A percentile compares a stretch with the other conserved stretches of the same genome.
phyloP scores from a whole-genome alignment of 2,888 invertebrate genomes.

The Dastarcus helophoroides region DNA sequence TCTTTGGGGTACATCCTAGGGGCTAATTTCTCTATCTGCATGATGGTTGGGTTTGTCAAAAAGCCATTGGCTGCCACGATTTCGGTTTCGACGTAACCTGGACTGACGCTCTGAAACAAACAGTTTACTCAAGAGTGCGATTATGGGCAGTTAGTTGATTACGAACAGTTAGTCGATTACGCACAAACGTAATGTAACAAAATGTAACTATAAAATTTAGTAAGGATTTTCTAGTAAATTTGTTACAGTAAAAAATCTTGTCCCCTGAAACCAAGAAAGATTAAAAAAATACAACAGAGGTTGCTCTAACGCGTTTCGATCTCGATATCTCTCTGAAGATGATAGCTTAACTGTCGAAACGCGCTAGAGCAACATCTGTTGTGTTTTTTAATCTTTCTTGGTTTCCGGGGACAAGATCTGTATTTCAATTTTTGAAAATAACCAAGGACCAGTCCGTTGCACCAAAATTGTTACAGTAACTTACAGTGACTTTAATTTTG shows the following conservation, averaged over 20 bases:
- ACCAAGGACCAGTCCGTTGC: too few species aligned
- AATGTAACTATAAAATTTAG: too few species aligned
- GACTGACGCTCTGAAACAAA: slow-evolving; percentile 21
- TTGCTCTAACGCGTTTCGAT: too few species aligned
- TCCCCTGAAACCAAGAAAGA: too few species aligned
- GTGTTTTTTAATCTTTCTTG: too few species aligned
- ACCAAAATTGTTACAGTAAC: slow-evolving; percentile 6
- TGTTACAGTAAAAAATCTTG: neutral
- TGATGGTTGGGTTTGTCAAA: slow-evolving; percentile 11
- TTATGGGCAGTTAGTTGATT: neutral
- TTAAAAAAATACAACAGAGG: too few species aligned
- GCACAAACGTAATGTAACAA: neutral
- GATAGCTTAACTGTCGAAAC: too few species aligned
- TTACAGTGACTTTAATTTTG: slow-evolving; percentile 17
- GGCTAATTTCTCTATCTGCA: slow-evolving; percentile 11
- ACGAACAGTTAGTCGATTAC: neutral
- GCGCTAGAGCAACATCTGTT: too few species aligned
- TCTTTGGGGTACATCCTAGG: slow-evolving; percentile 17
- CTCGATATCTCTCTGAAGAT: too few species aligned
- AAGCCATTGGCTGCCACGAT: slow-evolving; percentile 16
- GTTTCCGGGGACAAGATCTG: too few species aligned
- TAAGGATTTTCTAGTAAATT: neutral
- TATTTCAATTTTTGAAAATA: too few species aligned
- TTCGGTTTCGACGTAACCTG: slow-evolving; percentile 19
- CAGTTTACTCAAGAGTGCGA: neutral